phyloP scores from a whole-genome alignment of 2,888 invertebrate genomes.

The Erebia ligea region DNA sequence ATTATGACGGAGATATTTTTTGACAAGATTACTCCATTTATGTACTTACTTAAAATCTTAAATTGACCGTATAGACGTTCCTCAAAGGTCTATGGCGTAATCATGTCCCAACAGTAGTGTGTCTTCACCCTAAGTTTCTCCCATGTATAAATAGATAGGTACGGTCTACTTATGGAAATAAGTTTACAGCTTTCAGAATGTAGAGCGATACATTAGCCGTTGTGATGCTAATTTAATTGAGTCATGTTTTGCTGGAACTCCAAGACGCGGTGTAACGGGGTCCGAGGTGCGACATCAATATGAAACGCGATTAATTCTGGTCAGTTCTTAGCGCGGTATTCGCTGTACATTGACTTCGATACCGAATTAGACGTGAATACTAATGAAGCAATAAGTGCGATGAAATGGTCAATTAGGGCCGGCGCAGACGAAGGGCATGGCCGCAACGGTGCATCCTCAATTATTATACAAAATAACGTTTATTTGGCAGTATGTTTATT shows the following conservation, averaged over 20 bases:
- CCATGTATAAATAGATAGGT: neutral
- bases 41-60: no score
- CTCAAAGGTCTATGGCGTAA: no score
- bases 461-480: neutral
- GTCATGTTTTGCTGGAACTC: slow-evolving; percentile 38
- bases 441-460: neutral
- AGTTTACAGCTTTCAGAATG: slow-evolving; percentile 5
- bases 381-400: slow-evolving; percentile 70
- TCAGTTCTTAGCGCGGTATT: slow-evolving; percentile 44
- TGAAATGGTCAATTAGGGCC: slow-evolving; percentile 66
- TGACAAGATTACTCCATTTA: no score
- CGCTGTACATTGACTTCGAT: slow-evolving; percentile 40
- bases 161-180: neutral
- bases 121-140: no score
- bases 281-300: slow-evolving; percentile 48
- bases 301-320: slow-evolving; percentile 49
- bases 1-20: no score
- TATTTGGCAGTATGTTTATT: neutral
- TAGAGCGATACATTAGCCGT: slow-evolving; percentile 20
- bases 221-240: slow-evolving; percentile 36
- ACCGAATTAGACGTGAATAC: slow-evolving; percentile 58
- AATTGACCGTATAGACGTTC: no score
- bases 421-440: neutral
- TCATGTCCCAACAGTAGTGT: no score
- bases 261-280: slow-evolving; percentile 43